Percentiles rank a stretch among this genome's conserved stretches.
Evolutionary conservation across 2,113 vertebrate genomes (phyloP).

Genomic region (cat (Felis catus)): DNA sequence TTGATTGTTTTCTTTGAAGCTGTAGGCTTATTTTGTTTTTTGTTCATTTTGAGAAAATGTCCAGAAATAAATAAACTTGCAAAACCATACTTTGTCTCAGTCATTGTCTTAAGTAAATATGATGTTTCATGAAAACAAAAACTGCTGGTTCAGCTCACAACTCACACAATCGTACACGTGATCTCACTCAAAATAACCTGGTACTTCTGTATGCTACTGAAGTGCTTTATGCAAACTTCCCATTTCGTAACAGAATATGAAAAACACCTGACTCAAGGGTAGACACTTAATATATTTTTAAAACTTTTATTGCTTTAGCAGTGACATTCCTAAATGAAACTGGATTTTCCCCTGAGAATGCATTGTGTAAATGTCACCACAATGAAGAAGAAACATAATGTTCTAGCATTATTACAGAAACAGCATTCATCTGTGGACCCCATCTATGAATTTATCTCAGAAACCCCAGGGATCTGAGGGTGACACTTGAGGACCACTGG

Average conservation of each 20-base stretch:
- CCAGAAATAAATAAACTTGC: not conserved
- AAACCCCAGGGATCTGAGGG: fast-evolving
- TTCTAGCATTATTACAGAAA: not conserved
- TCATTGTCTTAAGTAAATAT: not conserved
- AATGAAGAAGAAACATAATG: not conserved
- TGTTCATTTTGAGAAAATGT: not conserved
- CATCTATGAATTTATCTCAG: not conserved
- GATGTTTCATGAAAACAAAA: not conserved
- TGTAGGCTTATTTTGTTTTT: not conserved
- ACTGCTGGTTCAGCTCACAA: not conserved
- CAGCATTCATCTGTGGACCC: not conserved
- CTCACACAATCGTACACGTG: not conserved
- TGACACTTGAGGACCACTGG: not conserved
- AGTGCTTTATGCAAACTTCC: not conserved
- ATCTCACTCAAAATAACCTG: not conserved
- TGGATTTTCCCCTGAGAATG: not conserved
- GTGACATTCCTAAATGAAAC: not conserved
- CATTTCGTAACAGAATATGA: not conserved
- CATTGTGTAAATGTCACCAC: not conserved
- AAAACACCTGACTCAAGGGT: not conserved
- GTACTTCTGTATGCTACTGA: not conserved
- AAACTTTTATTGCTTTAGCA: not conserved
- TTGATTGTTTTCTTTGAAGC: not conserved
- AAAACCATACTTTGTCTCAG: not conserved
- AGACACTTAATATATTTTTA: not conserved